Base-by-base conservation (phyloP, 2,113 vertebrate genomes). In the Corythaixoides concolor region DNA sequence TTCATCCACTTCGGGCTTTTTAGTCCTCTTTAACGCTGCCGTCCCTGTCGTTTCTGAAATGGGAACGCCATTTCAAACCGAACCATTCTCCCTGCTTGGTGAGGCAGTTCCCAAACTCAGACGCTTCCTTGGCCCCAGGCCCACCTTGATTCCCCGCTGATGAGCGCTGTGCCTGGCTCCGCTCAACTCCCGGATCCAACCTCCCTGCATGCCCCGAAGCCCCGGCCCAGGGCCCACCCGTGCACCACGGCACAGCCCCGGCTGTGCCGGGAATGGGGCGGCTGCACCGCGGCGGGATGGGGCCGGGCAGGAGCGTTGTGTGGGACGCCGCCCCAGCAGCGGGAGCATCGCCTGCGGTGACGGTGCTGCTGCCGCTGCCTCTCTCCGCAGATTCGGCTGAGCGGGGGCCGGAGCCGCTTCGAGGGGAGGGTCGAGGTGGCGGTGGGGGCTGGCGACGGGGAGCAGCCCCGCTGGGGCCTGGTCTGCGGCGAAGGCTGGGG, bases 371-470 rank as follows among this genome's bases (percentile, higher is more conserved):
- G 88, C 53, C 66, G 19, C 74, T 22, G 86, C 89, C 55, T 97
- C 19, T 97, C 90, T 97, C 97, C 49, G 91, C 99, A 99, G 99
- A 99, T 99, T 97, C 99, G 99, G 85, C 97, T 99, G 97, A 98
- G 98, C 7, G 99, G 99, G 72, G 99, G 99, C 79, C 98, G 99
- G 69, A 99, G 98, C 77, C 98, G 97, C 85, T 98, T 98, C 35
- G 99, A 99, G 97, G 99, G 99, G 73, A 98, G 99, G n/a, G 98
- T 99, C 59, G 99, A 99, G 97, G 98, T 99, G 90, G 98, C 98
- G 33, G 87, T 97, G 70, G 96, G 96, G 49, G 83, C 88, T 75
- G 97, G 97, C 9, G 12, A 97, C 3, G 98, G 98, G 43, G 98
- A 98, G 33, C 96, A 97, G 8, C 96, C 95, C 79, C 97, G 78